Conservation (phyloP, 1,140 invertebrate genomes). For the Trichomalopsis sarcophagae region DNA sequence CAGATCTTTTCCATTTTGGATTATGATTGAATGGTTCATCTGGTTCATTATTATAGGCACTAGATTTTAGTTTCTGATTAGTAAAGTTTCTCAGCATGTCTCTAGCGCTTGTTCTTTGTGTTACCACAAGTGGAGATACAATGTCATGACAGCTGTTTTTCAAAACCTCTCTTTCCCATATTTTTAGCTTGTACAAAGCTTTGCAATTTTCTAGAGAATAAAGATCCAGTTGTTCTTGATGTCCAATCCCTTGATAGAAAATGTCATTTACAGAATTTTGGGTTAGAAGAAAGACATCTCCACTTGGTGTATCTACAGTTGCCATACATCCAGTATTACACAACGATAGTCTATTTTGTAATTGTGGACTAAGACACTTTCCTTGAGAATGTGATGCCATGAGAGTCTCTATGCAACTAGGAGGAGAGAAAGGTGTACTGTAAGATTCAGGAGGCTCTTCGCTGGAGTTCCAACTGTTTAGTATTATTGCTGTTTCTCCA, state of each 20-base stretch:
- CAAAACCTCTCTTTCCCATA: slow-evolving; percentile 57
- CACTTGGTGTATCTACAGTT: slow-evolving; percentile 50
- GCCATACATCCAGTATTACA: slow-evolving; percentile 64
- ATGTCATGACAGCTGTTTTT: slow-evolving; percentile 22
- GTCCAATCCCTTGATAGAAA: slow-evolving; percentile 70
- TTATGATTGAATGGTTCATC: slow-evolving; percentile 22
- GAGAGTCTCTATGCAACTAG: slow-evolving; percentile 64
- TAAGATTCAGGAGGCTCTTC: slow-evolving; percentile 61
- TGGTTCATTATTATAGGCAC: slow-evolving; percentile 1
- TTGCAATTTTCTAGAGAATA: slow-evolving; percentile 62
- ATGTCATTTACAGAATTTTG: slow-evolving; percentile 72
- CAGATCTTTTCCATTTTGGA: slow-evolving; percentile 64
- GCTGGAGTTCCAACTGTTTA: slow-evolving; percentile 66
- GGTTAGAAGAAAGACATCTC: slow-evolving; percentile 60
- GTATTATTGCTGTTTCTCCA: slow-evolving; percentile 64
- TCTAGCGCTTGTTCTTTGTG: slow-evolving; percentile 29
- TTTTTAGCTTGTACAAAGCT: slow-evolving; percentile 60
- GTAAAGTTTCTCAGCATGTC: slow-evolving; percentile 60
- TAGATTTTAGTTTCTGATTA: slow-evolving; percentile 57
- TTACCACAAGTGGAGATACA: slow-evolving; percentile 38
- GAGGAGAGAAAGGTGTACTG: slow-evolving; percentile 64
- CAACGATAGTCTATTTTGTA: slow-evolving; percentile 64
- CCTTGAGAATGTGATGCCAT: slow-evolving; percentile 61
- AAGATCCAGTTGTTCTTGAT: slow-evolving; percentile 58
- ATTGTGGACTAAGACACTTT: slow-evolving; percentile 66